These are phyloP conservation scores for Eupithecia inturbata DNA, from an alignment of 2,888 invertebrate species.

Conservation along the genomic window DNA sequence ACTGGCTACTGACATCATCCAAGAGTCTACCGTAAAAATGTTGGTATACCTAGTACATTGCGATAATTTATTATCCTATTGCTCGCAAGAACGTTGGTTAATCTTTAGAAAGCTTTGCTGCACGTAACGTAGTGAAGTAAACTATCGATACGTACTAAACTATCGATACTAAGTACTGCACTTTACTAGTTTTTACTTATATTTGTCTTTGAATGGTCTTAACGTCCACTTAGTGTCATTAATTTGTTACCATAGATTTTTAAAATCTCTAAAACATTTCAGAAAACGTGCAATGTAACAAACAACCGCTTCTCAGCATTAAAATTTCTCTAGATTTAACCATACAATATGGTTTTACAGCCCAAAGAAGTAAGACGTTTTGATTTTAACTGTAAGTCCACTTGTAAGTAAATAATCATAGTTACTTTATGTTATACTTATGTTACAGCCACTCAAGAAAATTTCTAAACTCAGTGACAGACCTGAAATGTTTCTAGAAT, in stretches of 20 bases:
- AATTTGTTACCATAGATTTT: not conserved
- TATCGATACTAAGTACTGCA: not conserved
- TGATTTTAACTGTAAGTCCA: too few relatives aligned
- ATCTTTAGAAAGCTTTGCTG: conserved; percentile 67
- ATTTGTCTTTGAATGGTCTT: too few relatives aligned
- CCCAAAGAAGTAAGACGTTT: not conserved
- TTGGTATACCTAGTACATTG: conserved; percentile 11
- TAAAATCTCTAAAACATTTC: not conserved
- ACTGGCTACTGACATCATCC: not conserved
- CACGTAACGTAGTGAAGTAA: conserved; percentile 49
- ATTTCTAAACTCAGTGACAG: not conserved
- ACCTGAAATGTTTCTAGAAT: not conserved
- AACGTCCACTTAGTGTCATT: too few relatives aligned
- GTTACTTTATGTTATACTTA: not conserved
- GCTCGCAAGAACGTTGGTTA: conserved; percentile 57
- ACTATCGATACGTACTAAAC: not conserved
- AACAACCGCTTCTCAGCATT: not conserved
- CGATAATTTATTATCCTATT: conserved; percentile 30
- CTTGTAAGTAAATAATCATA: not conserved
- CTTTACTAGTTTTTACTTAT: not conserved
- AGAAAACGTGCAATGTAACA: not conserved
- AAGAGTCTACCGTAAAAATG: conserved; percentile 11
- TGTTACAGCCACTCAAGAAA: not conserved
- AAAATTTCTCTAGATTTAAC: not conserved
- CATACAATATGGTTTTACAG: not conserved